These are phyloP conservation scores for Cabera pusaria DNA, from an alignment of 2,888 invertebrate genomes.

Conservation along the genomic window DNA sequence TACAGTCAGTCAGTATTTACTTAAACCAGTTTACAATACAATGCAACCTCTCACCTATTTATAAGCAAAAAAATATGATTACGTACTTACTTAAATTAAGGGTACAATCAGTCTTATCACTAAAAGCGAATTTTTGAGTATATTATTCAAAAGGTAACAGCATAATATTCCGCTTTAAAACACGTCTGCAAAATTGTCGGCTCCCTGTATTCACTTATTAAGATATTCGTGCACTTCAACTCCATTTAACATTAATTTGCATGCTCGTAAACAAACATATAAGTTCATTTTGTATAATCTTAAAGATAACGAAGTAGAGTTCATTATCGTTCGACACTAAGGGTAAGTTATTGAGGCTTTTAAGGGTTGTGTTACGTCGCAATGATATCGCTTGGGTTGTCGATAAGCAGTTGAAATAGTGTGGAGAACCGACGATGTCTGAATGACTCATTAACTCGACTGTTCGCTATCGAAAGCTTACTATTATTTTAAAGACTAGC, in stretches of 20 bases:
- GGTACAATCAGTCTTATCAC: no score
- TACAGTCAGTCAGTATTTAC: no score
- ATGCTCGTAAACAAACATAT: constrained; percentile 21
- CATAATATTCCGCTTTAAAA: no score
- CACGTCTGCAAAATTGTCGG: constrained; percentile 11
- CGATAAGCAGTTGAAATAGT: constrained; percentile 22
- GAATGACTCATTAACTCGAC: constrained; percentile 4
- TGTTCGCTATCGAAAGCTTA: no score
- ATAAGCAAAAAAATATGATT: no score
- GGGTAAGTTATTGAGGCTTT: constrained; percentile 23
- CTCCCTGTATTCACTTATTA: constrained; percentile 32
- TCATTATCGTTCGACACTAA: constrained; percentile 18
- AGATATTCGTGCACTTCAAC: constrained; percentile 29
- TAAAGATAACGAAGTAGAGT: constrained; percentile 18
- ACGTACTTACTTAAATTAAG: no score
- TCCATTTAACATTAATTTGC: constrained; percentile 33
- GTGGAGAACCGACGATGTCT: constrained; percentile 2
- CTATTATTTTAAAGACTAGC: no score
- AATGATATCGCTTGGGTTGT: constrained; percentile 26
- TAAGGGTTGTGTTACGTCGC: constrained; percentile 23
- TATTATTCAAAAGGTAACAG: no score
- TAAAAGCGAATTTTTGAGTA: no score
- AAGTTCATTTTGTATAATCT: constrained; percentile 16
- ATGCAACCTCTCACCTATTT: no score
- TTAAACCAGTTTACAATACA: no score